Evolutionary conservation across 1,140 invertebrate species (phyloP).

Genomic region (Melanaphis sacchari): DNA sequence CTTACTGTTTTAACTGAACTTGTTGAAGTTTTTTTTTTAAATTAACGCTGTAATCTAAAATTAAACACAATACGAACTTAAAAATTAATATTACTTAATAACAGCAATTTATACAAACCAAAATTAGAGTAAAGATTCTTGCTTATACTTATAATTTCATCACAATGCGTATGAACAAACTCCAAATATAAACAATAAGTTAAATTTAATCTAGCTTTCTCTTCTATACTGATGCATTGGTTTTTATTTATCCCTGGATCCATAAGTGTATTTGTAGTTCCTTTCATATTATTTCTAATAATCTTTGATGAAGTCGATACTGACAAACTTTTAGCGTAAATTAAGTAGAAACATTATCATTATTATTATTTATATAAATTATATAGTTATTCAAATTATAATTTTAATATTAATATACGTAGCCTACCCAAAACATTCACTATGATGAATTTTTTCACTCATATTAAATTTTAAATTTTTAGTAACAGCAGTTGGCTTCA

Average conservation of each 20-base stretch:
- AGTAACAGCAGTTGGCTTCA: neutral
- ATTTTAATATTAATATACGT: neutral
- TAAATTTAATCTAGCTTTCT: constrained; percentile 11
- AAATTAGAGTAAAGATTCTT: neutral
- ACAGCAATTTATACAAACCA: neutral
- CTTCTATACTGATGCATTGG: neutral
- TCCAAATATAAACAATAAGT: constrained; percentile 5
- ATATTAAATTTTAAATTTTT: neutral
- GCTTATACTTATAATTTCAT: constrained; percentile 2
- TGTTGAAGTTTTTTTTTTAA: neutral
- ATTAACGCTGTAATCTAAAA: neutral
- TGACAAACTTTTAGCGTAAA: neutral
- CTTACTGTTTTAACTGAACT: neutral
- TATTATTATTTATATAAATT: neutral
- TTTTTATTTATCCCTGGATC: neutral
- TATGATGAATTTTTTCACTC: neutral
- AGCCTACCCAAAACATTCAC: neutral
- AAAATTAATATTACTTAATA: neutral
- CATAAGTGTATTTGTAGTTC: neutral
- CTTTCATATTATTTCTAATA: neutral
- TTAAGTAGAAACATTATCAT: neutral
- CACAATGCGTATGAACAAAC: neutral
- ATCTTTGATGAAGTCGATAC: neutral
- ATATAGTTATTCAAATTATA: neutral
- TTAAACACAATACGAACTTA: neutral